phyloP scores from a whole-genome alignment of 2,888 invertebrate genomes.

The Leptinotarsa peninsularis region DNA sequence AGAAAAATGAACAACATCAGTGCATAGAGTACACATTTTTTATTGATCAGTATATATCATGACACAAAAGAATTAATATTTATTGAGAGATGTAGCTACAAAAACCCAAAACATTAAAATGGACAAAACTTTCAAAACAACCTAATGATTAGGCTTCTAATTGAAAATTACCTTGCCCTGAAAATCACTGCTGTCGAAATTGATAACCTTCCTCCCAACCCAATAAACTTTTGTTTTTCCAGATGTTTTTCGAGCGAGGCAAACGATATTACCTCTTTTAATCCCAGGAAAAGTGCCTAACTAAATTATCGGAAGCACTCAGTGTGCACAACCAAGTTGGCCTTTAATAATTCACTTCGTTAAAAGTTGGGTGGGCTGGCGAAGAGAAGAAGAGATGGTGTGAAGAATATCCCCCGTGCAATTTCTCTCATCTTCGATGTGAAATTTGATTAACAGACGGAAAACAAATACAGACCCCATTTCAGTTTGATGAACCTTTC shows the following conservation, averaged over 20 bases:
- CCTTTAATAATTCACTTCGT: constrained; percentile 14
- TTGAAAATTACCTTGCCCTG: background rate
- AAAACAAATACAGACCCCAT: background rate
- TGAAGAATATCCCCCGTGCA: background rate
- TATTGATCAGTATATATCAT: no score
- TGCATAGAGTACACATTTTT: no score
- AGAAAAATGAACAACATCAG: no score
- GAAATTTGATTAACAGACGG: background rate
- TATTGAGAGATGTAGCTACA: no score
- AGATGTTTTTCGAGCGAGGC: background rate
- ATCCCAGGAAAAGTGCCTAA: background rate
- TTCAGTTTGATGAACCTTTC: background rate
- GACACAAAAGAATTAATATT: no score
- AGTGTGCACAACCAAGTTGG: constrained; percentile 6
- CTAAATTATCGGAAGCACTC: constrained; percentile 3
- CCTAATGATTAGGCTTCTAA: no score
- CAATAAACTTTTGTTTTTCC: background rate
- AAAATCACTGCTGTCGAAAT: background rate
- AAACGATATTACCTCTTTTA: constrained; percentile 8
- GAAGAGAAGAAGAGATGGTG: background rate
- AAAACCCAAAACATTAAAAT: no score
- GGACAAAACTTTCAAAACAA: no score
- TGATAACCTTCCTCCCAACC: background rate
- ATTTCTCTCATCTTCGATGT: background rate
- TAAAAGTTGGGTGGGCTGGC: background rate